Percentiles rank a stretch among this genome's conserved stretches.
phyloP scores from a whole-genome alignment of 2,797 vertebrate species.

The Betta splendens region DNA sequence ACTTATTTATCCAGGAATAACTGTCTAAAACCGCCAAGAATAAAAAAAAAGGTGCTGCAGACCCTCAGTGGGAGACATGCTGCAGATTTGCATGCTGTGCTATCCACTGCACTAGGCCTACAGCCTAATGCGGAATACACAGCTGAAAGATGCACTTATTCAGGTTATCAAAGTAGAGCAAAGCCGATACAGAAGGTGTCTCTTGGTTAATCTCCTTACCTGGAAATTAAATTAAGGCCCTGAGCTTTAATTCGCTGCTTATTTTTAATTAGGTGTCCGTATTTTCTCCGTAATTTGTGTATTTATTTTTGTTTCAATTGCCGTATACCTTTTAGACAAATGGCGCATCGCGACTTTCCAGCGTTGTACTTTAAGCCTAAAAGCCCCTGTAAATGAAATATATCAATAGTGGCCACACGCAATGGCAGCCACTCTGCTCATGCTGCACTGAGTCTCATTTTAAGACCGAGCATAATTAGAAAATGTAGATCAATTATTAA shows the following conservation, averaged over 20 bases:
- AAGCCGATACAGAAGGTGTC: constrained; percentile 3
- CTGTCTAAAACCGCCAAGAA: constrained; percentile 20
- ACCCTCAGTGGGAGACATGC: neutral
- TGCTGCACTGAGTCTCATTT: constrained; percentile 6
- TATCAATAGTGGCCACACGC: too few relatives aligned
- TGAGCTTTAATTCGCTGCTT: constrained; percentile 12
- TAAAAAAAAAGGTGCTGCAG: neutral
- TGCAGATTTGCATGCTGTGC: constrained; percentile 15
- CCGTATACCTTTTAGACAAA: neutral
- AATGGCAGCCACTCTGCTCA: neutral
- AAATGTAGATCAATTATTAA: too few relatives aligned
- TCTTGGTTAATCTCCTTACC: constrained; percentile 37
- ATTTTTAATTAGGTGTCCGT: constrained; percentile 8
- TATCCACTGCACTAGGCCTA: constrained; percentile 13
- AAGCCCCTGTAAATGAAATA: neutral
- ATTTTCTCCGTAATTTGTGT: neutral
- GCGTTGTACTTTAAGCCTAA: constrained; percentile 11
- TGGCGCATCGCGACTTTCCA: neutral
- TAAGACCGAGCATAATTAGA: neutral
- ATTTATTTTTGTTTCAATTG: neutral
- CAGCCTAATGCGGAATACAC: neutral
- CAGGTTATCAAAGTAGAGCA: neutral
- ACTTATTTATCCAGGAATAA: constrained; percentile 43
- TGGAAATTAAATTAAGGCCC: constrained; percentile 40
- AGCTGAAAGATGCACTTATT: constrained; percentile 5